Conservation (phyloP, 1,140 invertebrate genomes). For the Drosophila repleta region DNA sequence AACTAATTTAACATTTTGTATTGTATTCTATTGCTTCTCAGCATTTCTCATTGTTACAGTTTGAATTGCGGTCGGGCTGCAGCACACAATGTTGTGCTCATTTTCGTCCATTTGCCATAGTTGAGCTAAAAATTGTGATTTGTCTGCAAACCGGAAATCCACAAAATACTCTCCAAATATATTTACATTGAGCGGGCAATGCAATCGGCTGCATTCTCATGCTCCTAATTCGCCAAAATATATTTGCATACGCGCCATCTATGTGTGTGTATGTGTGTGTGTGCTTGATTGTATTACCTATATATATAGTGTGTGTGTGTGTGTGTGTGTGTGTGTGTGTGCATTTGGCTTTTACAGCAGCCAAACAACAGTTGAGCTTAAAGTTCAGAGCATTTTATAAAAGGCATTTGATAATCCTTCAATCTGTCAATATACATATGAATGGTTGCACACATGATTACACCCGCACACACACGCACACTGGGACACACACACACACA, state of each 20-base stretch:
- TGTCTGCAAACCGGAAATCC: slow-evolving; percentile 80
- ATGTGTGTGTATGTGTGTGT: slow-evolving; percentile 16
- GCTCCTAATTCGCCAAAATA: slow-evolving; percentile 28
- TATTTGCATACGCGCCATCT: slow-evolving; percentile 22
- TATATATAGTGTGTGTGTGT: too few species aligned
- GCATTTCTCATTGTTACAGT: slow-evolving; percentile 64
- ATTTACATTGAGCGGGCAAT: slow-evolving; percentile 54
- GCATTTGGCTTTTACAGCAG: slow-evolving; percentile 28
- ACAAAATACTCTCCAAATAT: slow-evolving; percentile 78
- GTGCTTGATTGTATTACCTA: not conserved
- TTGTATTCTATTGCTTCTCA: slow-evolving; percentile 75
- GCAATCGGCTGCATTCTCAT: slow-evolving; percentile 10
- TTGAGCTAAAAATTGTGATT: slow-evolving; percentile 71
- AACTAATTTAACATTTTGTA: slow-evolving; percentile 76
- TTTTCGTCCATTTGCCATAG: slow-evolving; percentile 63
- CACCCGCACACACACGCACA: slow-evolving; percentile 26
- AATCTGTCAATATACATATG: slow-evolving; percentile 75
- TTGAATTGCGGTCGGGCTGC: slow-evolving; percentile 4
- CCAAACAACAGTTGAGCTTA: slow-evolving; percentile 56
- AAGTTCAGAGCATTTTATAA: slow-evolving; percentile 62
- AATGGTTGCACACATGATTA: slow-evolving; percentile 50
- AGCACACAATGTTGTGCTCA: slow-evolving; percentile 35
- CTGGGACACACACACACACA: slow-evolving; percentile 15
- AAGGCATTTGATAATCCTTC: slow-evolving; percentile 78
- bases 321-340: slow-evolving; percentile 22